These are phyloP conservation scores for Hesperia comma DNA, from an alignment of 2,888 invertebrate species.

Conservation along the genomic window DNA sequence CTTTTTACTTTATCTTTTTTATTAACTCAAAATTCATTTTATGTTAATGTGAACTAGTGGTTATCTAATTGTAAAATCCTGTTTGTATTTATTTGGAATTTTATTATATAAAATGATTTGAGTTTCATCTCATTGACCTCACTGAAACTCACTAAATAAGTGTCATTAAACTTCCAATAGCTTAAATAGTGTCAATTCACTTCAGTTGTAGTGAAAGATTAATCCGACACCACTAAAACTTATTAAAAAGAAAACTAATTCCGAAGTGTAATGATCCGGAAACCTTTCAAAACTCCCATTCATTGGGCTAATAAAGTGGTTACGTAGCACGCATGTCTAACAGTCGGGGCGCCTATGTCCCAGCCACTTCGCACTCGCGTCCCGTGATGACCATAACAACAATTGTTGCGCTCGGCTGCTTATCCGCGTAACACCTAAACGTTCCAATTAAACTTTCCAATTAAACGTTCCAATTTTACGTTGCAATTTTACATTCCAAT, in stretches of 20 bases:
- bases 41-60: no score
- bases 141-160: no score
- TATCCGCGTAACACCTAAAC: slow-evolving; percentile 29
- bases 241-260: slow-evolving; percentile 34
- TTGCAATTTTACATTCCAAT: neutral
- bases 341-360: slow-evolving; percentile 45
- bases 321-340: slow-evolving; percentile 67
- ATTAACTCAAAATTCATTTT: no score
- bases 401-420: slow-evolving; percentile 40
- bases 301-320: slow-evolving; percentile 45
- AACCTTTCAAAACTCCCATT: slow-evolving; percentile 38
- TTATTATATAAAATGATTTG: no score
- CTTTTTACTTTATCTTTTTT: no score
- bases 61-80: no score
- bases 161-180: no score
- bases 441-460: neutral
- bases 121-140: no score
- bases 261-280: slow-evolving; percentile 27
- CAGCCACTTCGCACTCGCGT: slow-evolving; percentile 48
- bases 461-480: slow-evolving; percentile 17
- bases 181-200: neutral
- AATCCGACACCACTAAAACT: neutral
- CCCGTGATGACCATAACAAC: slow-evolving; percentile 51
- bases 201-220: neutral
- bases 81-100: no score